Percentiles rank a stretch among this genome's conserved stretches.
These are phyloP conservation scores for Emydocephalus ijimae DNA, from an alignment of 2,113 vertebrate species.

Conservation along the genomic window DNA sequence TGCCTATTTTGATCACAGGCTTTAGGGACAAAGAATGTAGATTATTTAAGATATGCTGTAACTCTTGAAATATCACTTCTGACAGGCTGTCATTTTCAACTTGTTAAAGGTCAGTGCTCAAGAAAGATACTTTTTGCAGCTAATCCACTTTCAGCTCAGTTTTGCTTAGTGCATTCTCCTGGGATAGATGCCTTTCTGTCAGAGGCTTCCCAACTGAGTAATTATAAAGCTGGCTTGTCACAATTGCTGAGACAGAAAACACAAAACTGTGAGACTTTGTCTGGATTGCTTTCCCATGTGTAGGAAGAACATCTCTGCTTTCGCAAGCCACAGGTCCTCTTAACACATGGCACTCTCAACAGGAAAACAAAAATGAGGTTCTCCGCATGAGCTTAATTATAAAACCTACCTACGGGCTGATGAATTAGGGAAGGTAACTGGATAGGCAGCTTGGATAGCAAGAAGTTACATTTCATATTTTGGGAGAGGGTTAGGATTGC, in stretches of 20 bases:
- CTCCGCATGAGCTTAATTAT: conserved; percentile 1
- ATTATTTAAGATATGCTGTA: not conserved
- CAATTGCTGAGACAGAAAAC: not conserved
- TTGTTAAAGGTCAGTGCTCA: conserved; percentile 8
- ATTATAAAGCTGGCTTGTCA: conserved; percentile 29
- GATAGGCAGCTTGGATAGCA: not conserved
- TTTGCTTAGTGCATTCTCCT: conserved; percentile 5
- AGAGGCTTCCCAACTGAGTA: conserved; percentile 21
- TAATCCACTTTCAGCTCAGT: conserved; percentile 26
- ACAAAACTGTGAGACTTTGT: not conserved
- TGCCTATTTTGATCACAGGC: not conserved
- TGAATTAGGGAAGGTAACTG: not conserved
- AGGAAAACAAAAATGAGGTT: not conserved
- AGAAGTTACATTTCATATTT: not conserved
- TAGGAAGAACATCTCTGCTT: not conserved
- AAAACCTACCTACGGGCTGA: not conserved
- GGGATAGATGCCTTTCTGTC: conserved; percentile 39
- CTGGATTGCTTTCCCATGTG: conserved; percentile 18
- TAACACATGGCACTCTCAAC: not conserved
- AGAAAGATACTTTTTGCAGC: conserved; percentile 24
- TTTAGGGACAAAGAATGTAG: not conserved
- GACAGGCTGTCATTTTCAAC: conserved; percentile 9
- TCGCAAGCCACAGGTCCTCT: not conserved
- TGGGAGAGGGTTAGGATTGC: not conserved
- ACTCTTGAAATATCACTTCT: not conserved